Base-by-base conservation (phyloP, 2,113 vertebrate genomes). In the Macquaria australasica region DNA sequence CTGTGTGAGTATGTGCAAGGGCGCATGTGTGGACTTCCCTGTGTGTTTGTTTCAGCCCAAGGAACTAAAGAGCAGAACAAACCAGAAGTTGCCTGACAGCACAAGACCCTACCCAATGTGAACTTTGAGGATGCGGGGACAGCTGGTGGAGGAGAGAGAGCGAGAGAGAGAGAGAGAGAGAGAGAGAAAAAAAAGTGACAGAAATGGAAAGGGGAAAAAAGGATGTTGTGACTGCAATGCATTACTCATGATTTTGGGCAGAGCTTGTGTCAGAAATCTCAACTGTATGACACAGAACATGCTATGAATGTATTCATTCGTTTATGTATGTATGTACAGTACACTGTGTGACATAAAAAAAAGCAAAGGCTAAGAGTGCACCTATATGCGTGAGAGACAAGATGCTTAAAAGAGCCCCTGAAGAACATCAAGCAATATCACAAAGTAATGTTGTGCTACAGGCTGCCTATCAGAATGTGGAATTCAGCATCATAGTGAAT, bases 81-180 rank as follows among this genome's bases (percentile, higher is more conserved):
- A 86, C 86, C 77, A 89, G 84, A 92, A 93, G 89, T 86, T 90
- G 92, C 90, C 89, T 87, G 88, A 91, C 86, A 88, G 88, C 87
- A 75, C 41, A 75, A 87, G 81, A 89, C 69, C 77, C 87, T 82
- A 85, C 82, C 83, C 92, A 92, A 77, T 74, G 85, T 92, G 89
- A 93, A 93, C 80, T 91, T 77, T 89, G 88, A 94, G 86, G 86
- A 91, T 79, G 81, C 63, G n/a, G 74, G 86, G 88, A 91, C 85
- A 91, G 91, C 87, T 90, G 84, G 81, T 86, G 86, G 71, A 85
- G 78, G 76, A 77, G 51, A 66, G 51, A 45, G 3, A 25, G 21
- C 16, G 37, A 39, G 4, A n/a, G 21, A 66, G 21, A 51, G 48
- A 51, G 12, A 16, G 21, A n/a, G 34, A 23, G 56, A 58, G 28